Evolutionary conservation across 2,113 vertebrate species (phyloP), one percentile per base, ranked within the genome.

Genomic region (Geothlypis trichas): DNA sequence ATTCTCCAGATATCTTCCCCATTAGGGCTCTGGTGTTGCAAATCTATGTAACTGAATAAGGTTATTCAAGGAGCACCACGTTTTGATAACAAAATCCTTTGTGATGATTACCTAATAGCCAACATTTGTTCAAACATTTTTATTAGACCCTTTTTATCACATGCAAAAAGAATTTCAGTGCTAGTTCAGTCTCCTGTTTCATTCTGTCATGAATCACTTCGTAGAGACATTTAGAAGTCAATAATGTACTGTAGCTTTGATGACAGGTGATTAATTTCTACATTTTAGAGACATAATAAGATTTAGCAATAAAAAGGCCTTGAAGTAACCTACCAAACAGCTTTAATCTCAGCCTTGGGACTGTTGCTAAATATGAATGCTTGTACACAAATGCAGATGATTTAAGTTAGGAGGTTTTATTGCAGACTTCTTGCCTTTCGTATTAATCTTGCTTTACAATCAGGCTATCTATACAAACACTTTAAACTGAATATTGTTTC

Each of bases 201-300:
- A 97, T 98, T 98, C 97, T 98, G 97, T 98, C 98, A 98, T 98
- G 98, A 98, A 98, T 98, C 98, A 98, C 98, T 98, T 98, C 91
- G 97, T 97, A 98, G 97, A 98, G 98, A 98, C 98, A 98, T 98
- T 98, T 98, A 98, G 97, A 98, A 98, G 98, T 98, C 98, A 98
- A 98, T 98, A 98, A 98, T 98, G 98, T 97, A 98, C 98, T 97
- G 98, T 98, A 97, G 97, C 97, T 98, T 98, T 98, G 98, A 98
- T 98, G 98, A 98, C 98, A 98, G 98, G 98, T 98, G 98, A 98
- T 98, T 98, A 98, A 98, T 98, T 98, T 98, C 97, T 98, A 98
- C 97, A 98, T 98, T 98, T 98, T 98, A 98, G 97, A 98, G 98
- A 98, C 98, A 98, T 98, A 98, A 98, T 98, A 98, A 98, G 98